A percentile compares a stretch with the other conserved stretches of the same genome.
These are phyloP conservation scores for Meloe dianella DNA, from an alignment of 2,888 invertebrate species.

Conservation along the genomic window DNA sequence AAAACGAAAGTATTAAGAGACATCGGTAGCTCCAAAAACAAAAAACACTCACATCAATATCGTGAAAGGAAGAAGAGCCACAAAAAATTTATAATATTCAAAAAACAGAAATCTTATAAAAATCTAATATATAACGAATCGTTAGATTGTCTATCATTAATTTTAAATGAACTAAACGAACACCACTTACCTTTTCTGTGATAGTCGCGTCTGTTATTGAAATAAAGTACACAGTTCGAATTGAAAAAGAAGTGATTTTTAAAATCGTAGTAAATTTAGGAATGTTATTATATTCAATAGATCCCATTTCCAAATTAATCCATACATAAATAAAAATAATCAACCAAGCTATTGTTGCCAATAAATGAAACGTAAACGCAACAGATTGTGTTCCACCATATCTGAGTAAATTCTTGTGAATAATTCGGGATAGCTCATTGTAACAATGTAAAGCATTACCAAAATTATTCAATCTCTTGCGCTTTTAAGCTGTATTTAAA, in stretches of 20 bases:
- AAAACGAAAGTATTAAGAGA: too few species aligned
- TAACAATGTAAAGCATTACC: neutral
- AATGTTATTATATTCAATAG: neutral
- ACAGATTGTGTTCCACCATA: neutral
- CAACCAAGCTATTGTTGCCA: neutral
- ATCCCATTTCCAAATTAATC: neutral
- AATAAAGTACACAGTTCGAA: neutral
- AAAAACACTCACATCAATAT: too few species aligned
- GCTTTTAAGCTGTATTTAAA: neutral
- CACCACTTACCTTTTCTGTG: constrained; percentile 13
- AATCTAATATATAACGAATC: too few species aligned
- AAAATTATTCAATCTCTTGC: neutral
- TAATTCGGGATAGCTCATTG: neutral
- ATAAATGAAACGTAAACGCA: neutral
- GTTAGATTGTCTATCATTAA: too few species aligned
- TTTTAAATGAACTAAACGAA: too few species aligned
- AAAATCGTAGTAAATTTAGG: neutral
- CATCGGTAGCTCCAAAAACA: too few species aligned
- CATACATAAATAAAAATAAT: neutral
- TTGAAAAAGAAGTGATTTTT: neutral
- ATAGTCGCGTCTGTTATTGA: neutral
- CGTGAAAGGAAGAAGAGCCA: too few species aligned
- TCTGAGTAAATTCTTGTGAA: neutral
- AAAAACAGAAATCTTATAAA: too few species aligned
- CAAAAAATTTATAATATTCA: too few species aligned